These are phyloP conservation scores for Tetrax tetrax DNA, from an alignment of 2,113 vertebrate genomes.

Conservation along the genomic window DNA sequence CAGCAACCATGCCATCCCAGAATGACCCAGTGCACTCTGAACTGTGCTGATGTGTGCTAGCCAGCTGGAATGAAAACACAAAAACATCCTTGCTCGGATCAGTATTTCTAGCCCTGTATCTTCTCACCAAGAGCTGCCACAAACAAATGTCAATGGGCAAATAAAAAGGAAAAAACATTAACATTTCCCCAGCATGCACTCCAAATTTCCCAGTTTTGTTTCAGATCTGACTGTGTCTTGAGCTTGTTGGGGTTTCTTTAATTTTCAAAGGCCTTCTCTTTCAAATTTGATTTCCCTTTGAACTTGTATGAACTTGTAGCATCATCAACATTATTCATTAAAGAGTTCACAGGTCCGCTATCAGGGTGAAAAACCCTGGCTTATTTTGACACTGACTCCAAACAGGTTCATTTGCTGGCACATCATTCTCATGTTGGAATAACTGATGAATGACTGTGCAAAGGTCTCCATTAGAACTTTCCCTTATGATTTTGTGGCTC, in stretches of 20 bases:
- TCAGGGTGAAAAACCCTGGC: neutral
- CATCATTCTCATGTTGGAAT: neutral
- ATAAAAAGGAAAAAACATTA: neutral
- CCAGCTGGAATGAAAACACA: neutral
- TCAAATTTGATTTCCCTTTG: neutral
- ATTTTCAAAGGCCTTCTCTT: neutral
- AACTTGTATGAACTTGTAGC: neutral
- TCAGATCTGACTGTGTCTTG: neutral
- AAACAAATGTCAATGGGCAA: neutral
- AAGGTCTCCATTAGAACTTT: neutral
- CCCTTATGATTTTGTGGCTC: neutral
- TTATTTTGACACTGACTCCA: neutral
- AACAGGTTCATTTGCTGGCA: neutral
- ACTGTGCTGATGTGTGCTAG: neutral
- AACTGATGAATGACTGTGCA: neutral
- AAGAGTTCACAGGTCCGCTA: neutral
- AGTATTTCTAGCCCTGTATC: neutral
- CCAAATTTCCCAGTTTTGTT: neutral
- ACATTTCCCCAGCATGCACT: neutral
- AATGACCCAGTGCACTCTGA: neutral
- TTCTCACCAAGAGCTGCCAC: neutral
- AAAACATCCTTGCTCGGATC: neutral
- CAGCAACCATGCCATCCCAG: neutral
- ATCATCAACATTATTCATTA: neutral
- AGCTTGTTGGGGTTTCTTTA: neutral